These are phyloP conservation scores for Patiria miniata DNA, from an alignment of 35 echinoderm and acorn worm species.

Conservation along the genomic window DNA sequence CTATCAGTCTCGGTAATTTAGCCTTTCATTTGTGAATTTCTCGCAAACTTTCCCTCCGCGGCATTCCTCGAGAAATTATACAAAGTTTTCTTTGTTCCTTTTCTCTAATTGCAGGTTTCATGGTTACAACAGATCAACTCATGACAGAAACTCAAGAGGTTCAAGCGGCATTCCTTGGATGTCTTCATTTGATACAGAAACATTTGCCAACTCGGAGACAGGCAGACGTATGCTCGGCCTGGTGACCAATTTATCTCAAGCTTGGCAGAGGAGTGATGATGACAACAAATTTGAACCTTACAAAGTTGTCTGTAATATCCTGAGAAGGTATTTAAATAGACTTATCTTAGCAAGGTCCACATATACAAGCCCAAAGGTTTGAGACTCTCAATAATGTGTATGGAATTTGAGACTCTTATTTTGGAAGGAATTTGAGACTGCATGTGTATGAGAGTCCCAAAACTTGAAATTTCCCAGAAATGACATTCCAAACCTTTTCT, in stretches of 20 bases:
- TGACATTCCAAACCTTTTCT: no score
- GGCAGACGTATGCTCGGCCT: conserved; percentile 11
- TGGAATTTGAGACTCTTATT: not conserved
- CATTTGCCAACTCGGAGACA: conserved; percentile 20
- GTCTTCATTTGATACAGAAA: conserved; percentile 29
- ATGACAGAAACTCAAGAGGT: not conserved
- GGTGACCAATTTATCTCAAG: conserved; percentile 6
- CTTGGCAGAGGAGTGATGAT: not conserved
- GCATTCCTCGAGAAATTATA: no score
- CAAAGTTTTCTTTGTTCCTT: no score
- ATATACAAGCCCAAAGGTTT: not conserved
- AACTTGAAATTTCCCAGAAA: not conserved
- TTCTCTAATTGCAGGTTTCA: conserved; percentile 21
- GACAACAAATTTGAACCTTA: not conserved
- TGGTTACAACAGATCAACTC: not conserved
- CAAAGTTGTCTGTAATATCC: conserved; percentile 28
- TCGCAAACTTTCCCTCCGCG: no score
- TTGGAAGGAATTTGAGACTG: not conserved
- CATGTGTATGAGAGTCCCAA: not conserved
- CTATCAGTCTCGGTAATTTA: no score
- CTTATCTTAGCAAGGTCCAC: not conserved
- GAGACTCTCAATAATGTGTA: not conserved
- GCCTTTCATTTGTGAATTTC: no score
- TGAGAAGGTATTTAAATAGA: conserved; percentile 51
- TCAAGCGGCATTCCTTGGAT: conserved; percentile 46